phyloP scores from a whole-genome alignment of 2,113 vertebrate species.

The Salvelinus sp. region DNA sequence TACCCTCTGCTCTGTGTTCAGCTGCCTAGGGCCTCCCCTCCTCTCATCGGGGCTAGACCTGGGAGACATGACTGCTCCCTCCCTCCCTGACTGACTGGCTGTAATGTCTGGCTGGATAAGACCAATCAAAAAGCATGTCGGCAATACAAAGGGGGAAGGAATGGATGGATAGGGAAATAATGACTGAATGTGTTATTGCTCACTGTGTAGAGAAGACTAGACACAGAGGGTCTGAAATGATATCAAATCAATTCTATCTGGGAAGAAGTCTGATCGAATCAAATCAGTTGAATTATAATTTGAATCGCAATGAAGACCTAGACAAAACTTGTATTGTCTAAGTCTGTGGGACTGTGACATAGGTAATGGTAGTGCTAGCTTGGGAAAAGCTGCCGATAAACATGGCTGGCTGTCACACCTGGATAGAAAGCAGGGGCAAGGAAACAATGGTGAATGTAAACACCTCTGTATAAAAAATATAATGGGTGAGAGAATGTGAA shows the following conservation, averaged over 20 bases:
- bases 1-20: conserved; percentile 70
- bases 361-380: background rate
- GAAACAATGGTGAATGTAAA: background rate
- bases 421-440: background rate
- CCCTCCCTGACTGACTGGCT: conserved; percentile 7
- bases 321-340: background rate
- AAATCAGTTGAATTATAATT: conserved; percentile 16
- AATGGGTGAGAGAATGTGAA: conserved; percentile 6
- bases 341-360: too few relatives aligned
- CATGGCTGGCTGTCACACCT: background rate
- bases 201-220: conserved; percentile 4
- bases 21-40: conserved; percentile 52
- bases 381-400: background rate
- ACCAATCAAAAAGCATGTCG: conserved; percentile 59
- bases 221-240: background rate
- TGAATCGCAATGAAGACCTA: background rate
- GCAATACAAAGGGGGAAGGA: conserved; percentile 47
- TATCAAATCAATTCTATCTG: background rate
- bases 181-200: conserved; percentile 42
- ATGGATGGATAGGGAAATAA: conserved; percentile 48
- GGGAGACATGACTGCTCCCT: conserved; percentile 62
- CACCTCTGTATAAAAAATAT: background rate
- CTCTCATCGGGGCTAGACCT: conserved; percentile 26
- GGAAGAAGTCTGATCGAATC: conserved; percentile 31
- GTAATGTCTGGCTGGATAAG: conserved; percentile 63